phyloP scores from a whole-genome alignment of 2,888 invertebrate genomes.

The Cinara cedri region DNA sequence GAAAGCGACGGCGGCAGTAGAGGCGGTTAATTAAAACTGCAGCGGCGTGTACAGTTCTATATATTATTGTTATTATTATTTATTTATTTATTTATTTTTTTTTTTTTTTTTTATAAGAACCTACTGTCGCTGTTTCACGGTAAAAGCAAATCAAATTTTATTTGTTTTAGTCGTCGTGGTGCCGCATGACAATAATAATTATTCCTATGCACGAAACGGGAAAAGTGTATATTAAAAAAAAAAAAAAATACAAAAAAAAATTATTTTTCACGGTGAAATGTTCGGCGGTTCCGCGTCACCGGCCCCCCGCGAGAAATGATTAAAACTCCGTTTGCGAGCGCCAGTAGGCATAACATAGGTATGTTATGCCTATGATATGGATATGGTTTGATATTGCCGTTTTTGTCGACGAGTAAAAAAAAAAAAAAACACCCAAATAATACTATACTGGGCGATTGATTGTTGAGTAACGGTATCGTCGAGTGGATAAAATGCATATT shows the following conservation, averaged over 20 bases:
- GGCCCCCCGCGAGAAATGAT: neutral
- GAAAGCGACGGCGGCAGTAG: constrained; percentile 18
- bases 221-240: neutral
- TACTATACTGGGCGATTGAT: too few species aligned
- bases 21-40: constrained; percentile 20
- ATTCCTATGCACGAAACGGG: constrained; percentile 12
- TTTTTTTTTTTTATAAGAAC: neutral
- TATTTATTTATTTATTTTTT: neutral
- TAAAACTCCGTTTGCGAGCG: constrained; percentile 12
- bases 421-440: too few species aligned
- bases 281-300: constrained; percentile 32
- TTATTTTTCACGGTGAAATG: constrained; percentile 50
- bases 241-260: neutral
- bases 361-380: too few species aligned
- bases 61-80: neutral
- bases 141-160: constrained; percentile 55
- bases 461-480: too few species aligned
- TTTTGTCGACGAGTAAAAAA: neutral
- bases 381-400: neutral
- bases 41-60: constrained; percentile 55
- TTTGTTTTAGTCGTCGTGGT: constrained; percentile 40
- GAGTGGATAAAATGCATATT: neutral
- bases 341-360: neutral
- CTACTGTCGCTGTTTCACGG: constrained; percentile 45
- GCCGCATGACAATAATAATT: constrained; percentile 39